phyloP scores from a whole-genome alignment of 2,888 invertebrate genomes.

The Eugnorisma glareosa region DNA sequence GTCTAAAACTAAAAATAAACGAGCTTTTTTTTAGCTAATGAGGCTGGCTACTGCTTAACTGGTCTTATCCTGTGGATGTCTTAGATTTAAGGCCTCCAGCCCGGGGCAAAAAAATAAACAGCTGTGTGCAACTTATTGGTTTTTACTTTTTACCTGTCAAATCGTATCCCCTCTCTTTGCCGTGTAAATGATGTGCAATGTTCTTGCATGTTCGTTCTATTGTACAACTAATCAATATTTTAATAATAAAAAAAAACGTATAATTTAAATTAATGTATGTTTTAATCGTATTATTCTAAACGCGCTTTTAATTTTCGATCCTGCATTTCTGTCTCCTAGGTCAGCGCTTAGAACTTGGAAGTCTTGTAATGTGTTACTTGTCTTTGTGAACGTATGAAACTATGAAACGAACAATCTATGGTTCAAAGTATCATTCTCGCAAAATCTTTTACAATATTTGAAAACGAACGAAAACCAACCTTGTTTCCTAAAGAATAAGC shows the following conservation, averaged over 20 bases:
- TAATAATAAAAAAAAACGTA: neutral
- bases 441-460: conserved; percentile 24
- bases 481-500: conserved; percentile 29
- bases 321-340: neutral
- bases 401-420: conserved; percentile 52
- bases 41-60: too few species aligned
- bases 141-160: conserved; percentile 5
- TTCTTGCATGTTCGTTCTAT: conserved; percentile 36
- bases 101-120: too few species aligned
- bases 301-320: neutral
- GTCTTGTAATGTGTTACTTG: neutral
- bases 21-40: too few species aligned
- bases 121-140: conserved; percentile 9
- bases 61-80: too few species aligned
- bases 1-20: too few species aligned
- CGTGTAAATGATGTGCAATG: neutral
- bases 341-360: neutral
- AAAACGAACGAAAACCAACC: conserved; percentile 59
- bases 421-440: conserved; percentile 75
- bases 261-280: conserved; percentile 2
- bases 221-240: neutral
- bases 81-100: too few species aligned
- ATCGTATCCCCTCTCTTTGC: neutral
- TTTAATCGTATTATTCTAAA: neutral
- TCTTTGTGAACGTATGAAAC: conserved; percentile 27